These are phyloP conservation scores for Aspidapion aeneum DNA, from an alignment of 2,888 invertebrate species.

Conservation along the genomic window DNA sequence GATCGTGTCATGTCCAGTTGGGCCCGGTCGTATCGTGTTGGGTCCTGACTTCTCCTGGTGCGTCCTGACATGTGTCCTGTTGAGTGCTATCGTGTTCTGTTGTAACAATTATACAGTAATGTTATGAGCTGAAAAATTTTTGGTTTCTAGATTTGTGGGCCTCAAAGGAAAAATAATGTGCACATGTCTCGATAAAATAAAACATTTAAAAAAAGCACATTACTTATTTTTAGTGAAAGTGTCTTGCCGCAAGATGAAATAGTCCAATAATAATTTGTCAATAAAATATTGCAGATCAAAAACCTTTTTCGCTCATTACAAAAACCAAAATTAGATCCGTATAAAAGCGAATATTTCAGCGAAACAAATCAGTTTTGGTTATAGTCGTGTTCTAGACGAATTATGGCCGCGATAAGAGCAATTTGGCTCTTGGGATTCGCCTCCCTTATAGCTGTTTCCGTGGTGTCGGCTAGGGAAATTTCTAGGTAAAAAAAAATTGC, in stretches of 20 bases:
- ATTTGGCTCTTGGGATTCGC: slow-evolving; percentile 64
- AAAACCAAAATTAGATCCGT: slow-evolving; percentile 29
- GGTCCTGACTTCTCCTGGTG: too few relatives aligned
- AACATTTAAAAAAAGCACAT: neutral
- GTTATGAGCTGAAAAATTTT: too few relatives aligned
- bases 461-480: slow-evolving; percentile 53
- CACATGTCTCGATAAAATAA: neutral
- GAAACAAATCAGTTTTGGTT: slow-evolving; percentile 33
- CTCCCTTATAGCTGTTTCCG: slow-evolving; percentile 47
- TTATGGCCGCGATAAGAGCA: slow-evolving; percentile 60
- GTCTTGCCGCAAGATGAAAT: slow-evolving; percentile 43
- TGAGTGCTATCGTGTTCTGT: too few relatives aligned
- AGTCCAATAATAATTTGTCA: slow-evolving; percentile 36
- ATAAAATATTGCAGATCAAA: slow-evolving; percentile 38
- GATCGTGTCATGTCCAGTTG: too few relatives aligned
- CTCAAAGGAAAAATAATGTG: too few relatives aligned
- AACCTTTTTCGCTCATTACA: slow-evolving; percentile 36
- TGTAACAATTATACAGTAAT: too few relatives aligned
- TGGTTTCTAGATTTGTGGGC: too few relatives aligned
- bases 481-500: too few relatives aligned
- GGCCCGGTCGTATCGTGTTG: too few relatives aligned
- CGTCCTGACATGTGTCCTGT: too few relatives aligned
- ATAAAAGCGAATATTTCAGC: slow-evolving; percentile 35
- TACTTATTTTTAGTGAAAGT: slow-evolving; percentile 38
- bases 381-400: slow-evolving; percentile 25